Conservation (phyloP, 2,797 vertebrate genomes). For the Crax fasciolata region DNA sequence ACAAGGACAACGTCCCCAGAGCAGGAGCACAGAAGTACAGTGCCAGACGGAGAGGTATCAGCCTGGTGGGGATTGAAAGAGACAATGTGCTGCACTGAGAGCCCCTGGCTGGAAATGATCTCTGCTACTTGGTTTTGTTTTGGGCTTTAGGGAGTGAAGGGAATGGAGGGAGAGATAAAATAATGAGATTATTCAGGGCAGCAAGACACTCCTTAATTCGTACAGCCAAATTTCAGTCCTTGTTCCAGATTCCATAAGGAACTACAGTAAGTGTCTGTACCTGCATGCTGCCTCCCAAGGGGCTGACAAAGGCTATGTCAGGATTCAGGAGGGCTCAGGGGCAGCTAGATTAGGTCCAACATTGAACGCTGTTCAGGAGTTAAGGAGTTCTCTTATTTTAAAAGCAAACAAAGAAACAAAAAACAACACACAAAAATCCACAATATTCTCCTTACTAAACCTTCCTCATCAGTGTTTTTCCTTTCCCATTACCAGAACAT, state of each 20-base stretch:
- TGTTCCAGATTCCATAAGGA: background rate
- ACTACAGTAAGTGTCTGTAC: background rate
- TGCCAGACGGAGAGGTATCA: background rate
- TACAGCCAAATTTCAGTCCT: background rate
- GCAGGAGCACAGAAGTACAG: background rate
- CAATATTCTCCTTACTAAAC: background rate
- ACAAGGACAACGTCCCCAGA: background rate
- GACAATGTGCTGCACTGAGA: background rate
- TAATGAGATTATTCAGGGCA: background rate
- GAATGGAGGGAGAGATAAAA: background rate
- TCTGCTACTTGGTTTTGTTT: background rate
- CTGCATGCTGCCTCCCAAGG: background rate
- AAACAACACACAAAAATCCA: background rate
- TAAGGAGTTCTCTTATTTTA: background rate
- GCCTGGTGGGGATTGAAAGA: background rate
- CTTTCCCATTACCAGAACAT: background rate
- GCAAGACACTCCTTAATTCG: background rate
- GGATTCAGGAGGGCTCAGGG: background rate
- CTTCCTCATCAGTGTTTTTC: background rate
- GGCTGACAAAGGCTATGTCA: background rate
- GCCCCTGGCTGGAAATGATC: fast-evolving
- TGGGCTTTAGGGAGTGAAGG: background rate
- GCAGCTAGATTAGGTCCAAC: background rate
- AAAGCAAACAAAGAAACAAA: background rate
- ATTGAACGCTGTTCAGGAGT: background rate